Conservation (phyloP, 2,113 vertebrate genomes). For the Corythornis cristatus region DNA sequence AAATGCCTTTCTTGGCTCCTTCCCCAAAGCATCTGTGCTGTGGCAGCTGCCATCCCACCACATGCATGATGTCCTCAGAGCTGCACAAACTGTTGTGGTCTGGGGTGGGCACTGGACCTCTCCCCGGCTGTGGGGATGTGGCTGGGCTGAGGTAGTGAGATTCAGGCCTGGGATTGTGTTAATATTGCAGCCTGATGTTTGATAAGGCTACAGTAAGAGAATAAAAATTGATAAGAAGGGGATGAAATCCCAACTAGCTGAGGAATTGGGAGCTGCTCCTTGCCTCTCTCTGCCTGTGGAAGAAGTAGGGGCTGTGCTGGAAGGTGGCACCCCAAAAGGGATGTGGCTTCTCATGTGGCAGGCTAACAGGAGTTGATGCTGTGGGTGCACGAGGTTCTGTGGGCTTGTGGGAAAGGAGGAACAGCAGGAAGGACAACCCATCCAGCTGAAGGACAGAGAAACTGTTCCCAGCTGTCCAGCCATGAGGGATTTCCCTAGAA, state of each 20-base stretch:
- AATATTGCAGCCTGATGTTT: not conserved
- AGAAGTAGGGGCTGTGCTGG: not conserved
- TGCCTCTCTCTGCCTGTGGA: rapidly evolving
- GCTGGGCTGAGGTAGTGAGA: not conserved
- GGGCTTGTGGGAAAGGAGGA: not conserved
- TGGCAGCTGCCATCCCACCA: not conserved
- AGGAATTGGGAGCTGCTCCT: not conserved
- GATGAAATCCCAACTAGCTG: not conserved
- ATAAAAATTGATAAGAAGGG: rapidly evolving
- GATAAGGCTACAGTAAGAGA: not conserved
- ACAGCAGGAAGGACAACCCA: not conserved
- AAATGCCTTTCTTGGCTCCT: not conserved
- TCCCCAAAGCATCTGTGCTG: not conserved
- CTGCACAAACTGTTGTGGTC: not conserved
- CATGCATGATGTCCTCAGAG: not conserved
- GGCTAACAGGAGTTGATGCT: not conserved
- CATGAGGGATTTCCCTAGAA: not conserved
- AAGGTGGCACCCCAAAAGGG: not conserved
- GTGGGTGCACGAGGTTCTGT: rapidly evolving
- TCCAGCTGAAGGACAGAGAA: rapidly evolving
- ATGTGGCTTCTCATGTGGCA: rapidly evolving
- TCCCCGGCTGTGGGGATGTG: rapidly evolving
- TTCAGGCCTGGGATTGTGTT: not conserved
- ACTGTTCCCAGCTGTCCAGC: rapidly evolving
- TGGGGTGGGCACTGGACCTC: not conserved